A percentile compares a stretch with the other conserved stretches of the same genome.
These are phyloP conservation scores for Bambusicola thoracicus DNA, from an alignment of 2,113 vertebrate species.

Conservation along the genomic window DNA sequence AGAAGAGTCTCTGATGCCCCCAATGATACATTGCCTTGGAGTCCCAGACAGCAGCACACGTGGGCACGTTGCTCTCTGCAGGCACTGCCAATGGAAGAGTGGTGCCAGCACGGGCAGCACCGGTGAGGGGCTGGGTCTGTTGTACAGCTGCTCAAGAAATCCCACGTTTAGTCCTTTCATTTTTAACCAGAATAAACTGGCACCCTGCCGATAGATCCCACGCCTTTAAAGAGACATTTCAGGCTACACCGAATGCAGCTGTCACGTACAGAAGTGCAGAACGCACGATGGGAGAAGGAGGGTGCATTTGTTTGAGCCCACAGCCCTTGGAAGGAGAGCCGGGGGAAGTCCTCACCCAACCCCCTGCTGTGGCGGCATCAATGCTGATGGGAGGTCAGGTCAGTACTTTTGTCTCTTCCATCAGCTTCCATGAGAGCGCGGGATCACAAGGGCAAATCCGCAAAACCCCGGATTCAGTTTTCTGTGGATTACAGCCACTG, in stretches of 20 bases:
- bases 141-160: background rate
- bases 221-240: background rate
- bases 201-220: background rate
- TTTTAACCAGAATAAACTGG: slow-evolving; percentile 23
- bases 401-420: background rate
- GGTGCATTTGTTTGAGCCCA: background rate
- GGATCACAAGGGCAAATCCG: background rate
- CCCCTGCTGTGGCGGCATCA: background rate
- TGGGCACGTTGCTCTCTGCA: accelerated
- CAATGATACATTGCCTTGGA: slow-evolving; percentile 2
- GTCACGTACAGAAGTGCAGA: background rate
- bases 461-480: background rate
- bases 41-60: background rate
- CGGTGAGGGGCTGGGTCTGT: background rate
- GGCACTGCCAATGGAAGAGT: background rate
- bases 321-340: background rate
- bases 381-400: background rate
- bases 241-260: background rate
- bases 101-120: accelerated
- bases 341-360: background rate
- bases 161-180: slow-evolving; percentile 9
- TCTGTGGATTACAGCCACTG: background rate
- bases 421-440: background rate
- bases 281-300: background rate
- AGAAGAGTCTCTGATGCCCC: background rate